Conservation (phyloP, 2,888 invertebrate species). For the Idaea aversata region DNA sequence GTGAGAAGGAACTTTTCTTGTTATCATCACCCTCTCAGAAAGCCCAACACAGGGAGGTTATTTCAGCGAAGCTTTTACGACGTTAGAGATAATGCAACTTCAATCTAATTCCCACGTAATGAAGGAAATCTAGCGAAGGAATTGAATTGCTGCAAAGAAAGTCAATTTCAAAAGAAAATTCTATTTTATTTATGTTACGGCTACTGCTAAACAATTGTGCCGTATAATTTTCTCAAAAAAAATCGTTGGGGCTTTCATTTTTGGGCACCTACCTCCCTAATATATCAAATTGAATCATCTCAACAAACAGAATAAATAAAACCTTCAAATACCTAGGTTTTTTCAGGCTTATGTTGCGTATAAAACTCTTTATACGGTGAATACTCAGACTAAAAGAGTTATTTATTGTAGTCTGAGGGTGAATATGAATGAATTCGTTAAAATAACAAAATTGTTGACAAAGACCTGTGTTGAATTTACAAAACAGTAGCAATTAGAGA, state of each 20-base stretch:
- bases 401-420: too few species aligned
- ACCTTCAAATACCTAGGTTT: too few species aligned
- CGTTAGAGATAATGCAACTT: conserved; percentile 23
- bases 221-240: conserved; percentile 23
- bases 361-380: too few species aligned
- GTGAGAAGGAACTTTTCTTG: background rate
- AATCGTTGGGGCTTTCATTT: conserved; percentile 6
- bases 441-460: too few species aligned
- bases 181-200: conserved; percentile 28
- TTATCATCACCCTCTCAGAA: background rate
- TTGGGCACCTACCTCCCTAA: background rate
- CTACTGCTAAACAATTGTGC: conserved; percentile 20
- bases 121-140: conserved; percentile 26
- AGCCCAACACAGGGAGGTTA: conserved; percentile 4
- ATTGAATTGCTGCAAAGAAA: conserved; percentile 26
- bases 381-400: too few species aligned
- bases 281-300: background rate
- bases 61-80: conserved; percentile 18
- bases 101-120: conserved; percentile 28
- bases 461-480: too few species aligned
- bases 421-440: too few species aligned
- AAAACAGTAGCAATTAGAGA: too few species aligned
- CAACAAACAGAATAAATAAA: too few species aligned
- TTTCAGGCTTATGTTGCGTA: too few species aligned
- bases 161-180: conserved; percentile 24